Evolutionary conservation across 2,888 invertebrate species (phyloP), one percentile per base, ranked within the genome.

Genomic region (Agrochola lychnidis): DNA sequence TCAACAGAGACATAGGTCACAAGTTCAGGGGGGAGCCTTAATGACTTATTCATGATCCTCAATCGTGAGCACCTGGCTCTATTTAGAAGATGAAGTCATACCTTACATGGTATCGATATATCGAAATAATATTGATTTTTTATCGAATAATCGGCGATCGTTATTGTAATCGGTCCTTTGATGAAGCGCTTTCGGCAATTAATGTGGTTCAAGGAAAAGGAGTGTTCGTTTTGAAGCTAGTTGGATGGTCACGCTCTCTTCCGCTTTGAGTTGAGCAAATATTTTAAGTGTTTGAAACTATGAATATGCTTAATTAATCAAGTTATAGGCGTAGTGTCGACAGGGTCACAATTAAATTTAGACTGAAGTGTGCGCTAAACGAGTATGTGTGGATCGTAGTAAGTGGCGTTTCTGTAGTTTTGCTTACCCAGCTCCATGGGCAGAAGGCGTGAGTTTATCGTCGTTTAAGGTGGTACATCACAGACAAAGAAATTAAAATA

Each of bases 21-120:
- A 89, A 87, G 94, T 91, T 91, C 93, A 93, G 85, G 78, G 86
- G 90, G 91, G 91, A 92, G 90, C 91, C 90, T 93, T 93, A 94
- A 94, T 94, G 94, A 94, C 93, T 94, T 93, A 94, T 94, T 94
- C 94, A 94, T 92, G 93, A 90, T 88, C 87, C 83, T 87, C 85
- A 80, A 83, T 91, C 92, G 91, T 92, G 92, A 90, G 89, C 91
- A 89, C 86, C 89, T 88, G 86, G 84, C 78, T 83, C 86, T 83
- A 81, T 77, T 83, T 85, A 83, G 77, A 83, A 62, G 85, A 85
- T 83, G 79, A 86, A 86, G 71, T 81, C 79, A 81, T 87, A 68
- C 78, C 85, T 62, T 86, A 70, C 80, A 86, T 59, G 79, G 87
- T 48, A 82, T 79, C 85, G 79, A 87, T 87, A 69, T 74, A 85